These are phyloP conservation scores for Pseudois nayaur DNA, from an alignment of 2,113 vertebrate genomes.

Conservation along the genomic window DNA sequence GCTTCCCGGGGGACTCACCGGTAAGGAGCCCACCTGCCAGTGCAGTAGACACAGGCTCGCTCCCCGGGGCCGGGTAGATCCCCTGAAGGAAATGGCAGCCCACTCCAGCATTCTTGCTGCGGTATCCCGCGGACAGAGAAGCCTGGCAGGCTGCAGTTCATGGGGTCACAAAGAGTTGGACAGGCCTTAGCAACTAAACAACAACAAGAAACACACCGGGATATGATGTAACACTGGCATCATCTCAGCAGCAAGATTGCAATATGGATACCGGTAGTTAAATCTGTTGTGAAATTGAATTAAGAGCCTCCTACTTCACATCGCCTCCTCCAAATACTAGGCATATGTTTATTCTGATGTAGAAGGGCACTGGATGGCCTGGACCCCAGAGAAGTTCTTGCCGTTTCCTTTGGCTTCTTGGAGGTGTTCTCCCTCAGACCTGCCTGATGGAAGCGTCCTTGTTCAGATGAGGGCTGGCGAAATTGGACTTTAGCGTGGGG, in stretches of 20 bases:
- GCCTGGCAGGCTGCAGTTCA: background rate
- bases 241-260: background rate
- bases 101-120: background rate
- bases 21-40: background rate
- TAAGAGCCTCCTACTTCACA: background rate
- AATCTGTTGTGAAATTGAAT: background rate
- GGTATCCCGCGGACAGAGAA: background rate
- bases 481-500: background rate
- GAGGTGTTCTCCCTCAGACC: background rate
- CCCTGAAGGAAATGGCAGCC: background rate
- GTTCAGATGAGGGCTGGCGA: background rate
- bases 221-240: background rate
- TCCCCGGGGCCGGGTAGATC: background rate
- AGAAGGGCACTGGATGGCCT: background rate
- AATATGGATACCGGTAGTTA: background rate
- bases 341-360: background rate
- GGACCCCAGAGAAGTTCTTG: background rate
- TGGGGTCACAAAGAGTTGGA: background rate
- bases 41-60: accelerated
- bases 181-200: background rate
- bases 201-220: background rate
- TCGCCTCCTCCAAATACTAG: background rate
- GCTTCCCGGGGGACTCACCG: background rate
- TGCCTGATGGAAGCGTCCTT: background rate
- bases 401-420: background rate